These are phyloP conservation scores for Dioctria rufipes DNA, from an alignment of 2,888 invertebrate species.

Conservation along the genomic window DNA sequence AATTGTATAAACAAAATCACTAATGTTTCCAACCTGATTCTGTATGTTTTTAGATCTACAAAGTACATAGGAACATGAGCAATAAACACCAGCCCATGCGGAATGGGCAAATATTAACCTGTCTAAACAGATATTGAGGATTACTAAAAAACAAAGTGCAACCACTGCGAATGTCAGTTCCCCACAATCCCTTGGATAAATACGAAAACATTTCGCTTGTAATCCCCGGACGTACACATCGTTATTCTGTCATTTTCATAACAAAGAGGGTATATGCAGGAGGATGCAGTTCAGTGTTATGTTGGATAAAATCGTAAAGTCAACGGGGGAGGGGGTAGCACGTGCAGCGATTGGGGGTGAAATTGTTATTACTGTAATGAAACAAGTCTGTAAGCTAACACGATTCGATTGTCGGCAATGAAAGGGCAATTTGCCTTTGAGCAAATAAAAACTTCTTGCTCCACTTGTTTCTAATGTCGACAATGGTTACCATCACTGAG, in stretches of 20 bases:
- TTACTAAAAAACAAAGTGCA: neutral
- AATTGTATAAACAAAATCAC: no score
- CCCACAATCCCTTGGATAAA: neutral
- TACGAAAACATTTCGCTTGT: neutral
- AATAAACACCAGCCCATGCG: neutral
- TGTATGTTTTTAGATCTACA: no score
- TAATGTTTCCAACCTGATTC: no score
- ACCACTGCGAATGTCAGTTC: neutral
- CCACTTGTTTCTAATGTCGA: conserved; percentile 25
- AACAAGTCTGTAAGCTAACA: conserved; percentile 43
- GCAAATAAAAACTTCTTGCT: conserved; percentile 13
- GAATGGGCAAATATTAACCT: neutral
- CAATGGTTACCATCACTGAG: conserved; percentile 18
- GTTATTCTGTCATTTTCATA: conserved; percentile 8
- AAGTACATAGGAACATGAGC: no score
- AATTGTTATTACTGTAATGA: conserved; percentile 44
- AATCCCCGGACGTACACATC: neutral
- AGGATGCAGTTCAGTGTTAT: neutral
- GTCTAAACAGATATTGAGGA: neutral
- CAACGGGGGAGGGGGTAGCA: conserved; percentile 11
- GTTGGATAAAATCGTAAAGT: conserved; percentile 22
- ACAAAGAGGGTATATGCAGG: neutral
- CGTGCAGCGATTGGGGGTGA: conserved; percentile 23
- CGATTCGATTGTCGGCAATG: conserved; percentile 27
- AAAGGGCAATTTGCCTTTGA: conserved; percentile 41